phyloP scores from a whole-genome alignment of 2,797 vertebrate genomes.

The Pantherophis alleghaniensis region DNA sequence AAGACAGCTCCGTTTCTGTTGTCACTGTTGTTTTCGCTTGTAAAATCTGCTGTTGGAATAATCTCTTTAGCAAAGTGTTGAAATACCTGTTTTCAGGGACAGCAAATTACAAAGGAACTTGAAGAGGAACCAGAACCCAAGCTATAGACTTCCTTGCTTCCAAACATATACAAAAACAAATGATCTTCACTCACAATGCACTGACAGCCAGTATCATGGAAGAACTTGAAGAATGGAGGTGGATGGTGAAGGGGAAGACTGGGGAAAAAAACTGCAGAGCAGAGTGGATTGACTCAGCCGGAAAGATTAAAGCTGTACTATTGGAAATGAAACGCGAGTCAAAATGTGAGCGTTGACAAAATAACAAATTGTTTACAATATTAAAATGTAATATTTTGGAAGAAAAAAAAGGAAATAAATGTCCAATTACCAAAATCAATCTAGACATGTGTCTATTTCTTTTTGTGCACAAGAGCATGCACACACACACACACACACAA shows the following conservation, averaged over 20 bases:
- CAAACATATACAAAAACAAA: slow-evolving; percentile 18
- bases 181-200: slow-evolving; percentile 27
- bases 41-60: not conserved
- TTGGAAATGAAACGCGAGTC: not conserved
- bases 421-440: not conserved
- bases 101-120: slow-evolving; percentile 6
- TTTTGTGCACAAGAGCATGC: no score
- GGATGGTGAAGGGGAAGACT: not conserved
- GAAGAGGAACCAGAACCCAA: not conserved
- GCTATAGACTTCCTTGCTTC: slow-evolving; percentile 17
- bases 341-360: not conserved
- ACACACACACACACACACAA: no score
- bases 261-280: not conserved
- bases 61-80: slow-evolving; percentile 8
- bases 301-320: not conserved
- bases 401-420: not conserved
- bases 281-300: not conserved
- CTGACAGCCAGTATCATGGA: not conserved
- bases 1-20: not conserved
- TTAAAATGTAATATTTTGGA: not conserved
- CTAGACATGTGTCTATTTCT: not conserved
- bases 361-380: not conserved
- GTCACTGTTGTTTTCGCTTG: not conserved
- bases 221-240: not conserved
- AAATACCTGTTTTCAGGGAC: slow-evolving; percentile 8